These are phyloP conservation scores for Oxyruncus cristatus DNA, from an alignment of 2,113 vertebrate species.

Conservation along the genomic window DNA sequence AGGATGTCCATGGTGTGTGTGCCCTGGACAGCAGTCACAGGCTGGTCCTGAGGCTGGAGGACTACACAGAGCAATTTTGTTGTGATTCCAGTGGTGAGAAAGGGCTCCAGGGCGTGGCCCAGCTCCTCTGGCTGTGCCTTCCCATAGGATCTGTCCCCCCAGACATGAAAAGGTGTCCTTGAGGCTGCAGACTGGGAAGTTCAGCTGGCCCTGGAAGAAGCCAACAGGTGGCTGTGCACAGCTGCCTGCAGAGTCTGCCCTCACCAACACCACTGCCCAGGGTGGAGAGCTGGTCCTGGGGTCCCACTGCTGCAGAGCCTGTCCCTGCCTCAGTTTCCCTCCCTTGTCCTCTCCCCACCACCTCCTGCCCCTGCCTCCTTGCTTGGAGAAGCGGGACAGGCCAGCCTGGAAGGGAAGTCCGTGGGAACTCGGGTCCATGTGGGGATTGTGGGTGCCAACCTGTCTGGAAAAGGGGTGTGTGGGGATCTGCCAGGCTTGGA, in stretches of 20 bases:
- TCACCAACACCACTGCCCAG: rapidly evolving
- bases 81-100: neutral
- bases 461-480: rapidly evolving
- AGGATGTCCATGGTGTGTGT: too few relatives aligned
- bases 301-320: neutral
- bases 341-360: neutral
- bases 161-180: neutral
- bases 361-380: neutral
- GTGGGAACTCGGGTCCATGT: rapidly evolving
- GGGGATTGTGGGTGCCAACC: neutral
- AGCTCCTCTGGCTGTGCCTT: neutral
- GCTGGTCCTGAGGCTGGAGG: neutral
- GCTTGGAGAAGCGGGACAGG: neutral
- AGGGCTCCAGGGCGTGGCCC: neutral
- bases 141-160: neutral
- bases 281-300: neutral
- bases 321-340: neutral
- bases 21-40: neutral
- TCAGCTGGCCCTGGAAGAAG: neutral
- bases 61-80: neutral
- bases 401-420: neutral
- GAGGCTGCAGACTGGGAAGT: neutral
- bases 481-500: neutral
- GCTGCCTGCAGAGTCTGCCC: neutral
- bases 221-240: neutral